A percentile compares a stretch with the other conserved stretches of the same genome.
These are phyloP conservation scores for Syndactyla subalaris DNA, from an alignment of 2,797 vertebrate species.

Conservation along the genomic window DNA sequence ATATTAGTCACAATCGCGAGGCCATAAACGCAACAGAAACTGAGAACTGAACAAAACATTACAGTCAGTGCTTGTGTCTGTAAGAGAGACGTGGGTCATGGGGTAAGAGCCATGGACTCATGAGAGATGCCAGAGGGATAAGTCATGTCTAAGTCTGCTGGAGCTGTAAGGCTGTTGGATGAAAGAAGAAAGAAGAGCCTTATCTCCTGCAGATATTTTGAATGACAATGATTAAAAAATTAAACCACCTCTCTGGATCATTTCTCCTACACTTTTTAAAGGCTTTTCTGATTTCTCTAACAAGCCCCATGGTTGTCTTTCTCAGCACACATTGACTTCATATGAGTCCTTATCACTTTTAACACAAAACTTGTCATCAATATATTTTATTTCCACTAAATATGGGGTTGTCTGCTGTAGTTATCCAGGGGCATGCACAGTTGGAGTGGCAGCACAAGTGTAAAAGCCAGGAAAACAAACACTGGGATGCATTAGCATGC, in stretches of 20 bases:
- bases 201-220: not conserved
- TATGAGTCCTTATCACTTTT: not conserved
- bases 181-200: not conserved
- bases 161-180: not conserved
- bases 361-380: conserved; percentile 51
- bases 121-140: fast-evolving
- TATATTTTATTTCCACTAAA: conserved; percentile 42
- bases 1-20: not conserved
- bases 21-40: not conserved
- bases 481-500: conserved; percentile 34
- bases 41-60: not conserved
- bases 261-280: conserved; percentile 73
- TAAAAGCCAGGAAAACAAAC: conserved; percentile 19
- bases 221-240: conserved; percentile 1
- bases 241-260: conserved; percentile 57
- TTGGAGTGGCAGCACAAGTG: not conserved
- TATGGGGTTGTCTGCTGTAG: conserved; percentile 10
- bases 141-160: not conserved
- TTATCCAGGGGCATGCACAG: conserved; percentile 24
- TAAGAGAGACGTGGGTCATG: not conserved
- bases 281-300: conserved; percentile 73
- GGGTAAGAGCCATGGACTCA: not conserved
- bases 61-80: not conserved
- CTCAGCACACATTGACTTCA: conserved; percentile 19
- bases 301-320: conserved; percentile 35